phyloP scores from a whole-genome alignment of 2,113 vertebrate species.

The Tyrannus savana region DNA sequence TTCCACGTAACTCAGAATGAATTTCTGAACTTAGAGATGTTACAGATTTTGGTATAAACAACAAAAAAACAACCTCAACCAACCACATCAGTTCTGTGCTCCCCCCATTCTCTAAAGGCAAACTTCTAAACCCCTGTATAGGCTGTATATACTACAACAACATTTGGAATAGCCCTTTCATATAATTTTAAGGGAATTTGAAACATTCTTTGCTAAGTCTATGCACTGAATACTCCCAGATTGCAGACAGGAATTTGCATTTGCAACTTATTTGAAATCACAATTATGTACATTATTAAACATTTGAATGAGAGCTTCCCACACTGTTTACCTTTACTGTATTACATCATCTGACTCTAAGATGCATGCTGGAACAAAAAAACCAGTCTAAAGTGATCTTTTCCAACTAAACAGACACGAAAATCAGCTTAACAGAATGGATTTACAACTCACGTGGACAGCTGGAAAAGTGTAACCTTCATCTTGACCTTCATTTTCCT shows the following conservation, averaged over 20 bases:
- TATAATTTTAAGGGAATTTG: not conserved
- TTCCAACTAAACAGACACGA: not conserved
- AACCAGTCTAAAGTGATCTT: not conserved
- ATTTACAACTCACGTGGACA: conserved; percentile 73
- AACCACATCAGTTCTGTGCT: fast-evolving
- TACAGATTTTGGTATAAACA: not conserved
- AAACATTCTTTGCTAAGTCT: not conserved
- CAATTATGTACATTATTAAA: not conserved
- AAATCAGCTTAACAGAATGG: conserved; percentile 3
- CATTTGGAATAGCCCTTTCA: not conserved
- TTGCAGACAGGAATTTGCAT: not conserved
- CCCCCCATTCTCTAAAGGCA: not conserved
- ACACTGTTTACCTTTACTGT: not conserved
- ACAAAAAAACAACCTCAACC: not conserved
- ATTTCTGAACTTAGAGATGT: not conserved
- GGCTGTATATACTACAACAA: not conserved
- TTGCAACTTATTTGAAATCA: not conserved
- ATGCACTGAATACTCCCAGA: not conserved
- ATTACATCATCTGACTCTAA: not conserved
- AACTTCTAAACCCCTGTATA: not conserved
- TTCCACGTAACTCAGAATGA: not conserved
- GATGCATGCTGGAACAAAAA: not conserved
- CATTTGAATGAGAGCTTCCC: not conserved
- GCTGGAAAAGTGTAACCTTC: conserved; percentile 73
- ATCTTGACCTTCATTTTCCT: conserved; percentile 79